Percentiles rank a stretch among this genome's conserved stretches.
Evolutionary conservation across 2,113 vertebrate species (phyloP).

Genomic region (Chloebia gouldiae): DNA sequence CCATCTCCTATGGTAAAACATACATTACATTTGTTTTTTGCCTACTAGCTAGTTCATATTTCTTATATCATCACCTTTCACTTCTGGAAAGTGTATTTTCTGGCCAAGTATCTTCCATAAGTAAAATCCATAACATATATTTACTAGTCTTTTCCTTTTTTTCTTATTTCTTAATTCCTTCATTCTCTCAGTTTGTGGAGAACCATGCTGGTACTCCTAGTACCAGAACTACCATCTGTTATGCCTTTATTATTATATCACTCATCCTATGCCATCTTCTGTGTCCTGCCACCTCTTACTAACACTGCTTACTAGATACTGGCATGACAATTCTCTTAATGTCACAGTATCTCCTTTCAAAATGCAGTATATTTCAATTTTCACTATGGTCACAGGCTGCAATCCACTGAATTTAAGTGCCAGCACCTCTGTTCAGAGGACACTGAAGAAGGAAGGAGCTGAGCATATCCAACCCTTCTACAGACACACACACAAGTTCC

Average conservation of each 20-base stretch:
- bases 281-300: constrained; percentile 35
- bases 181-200: neutral
- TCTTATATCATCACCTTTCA: neutral
- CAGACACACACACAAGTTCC: neutral
- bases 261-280: constrained; percentile 1
- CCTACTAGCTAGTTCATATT: neutral
- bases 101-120: neutral
- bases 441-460: neutral
- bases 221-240: constrained; percentile 64
- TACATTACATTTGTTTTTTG: neutral
- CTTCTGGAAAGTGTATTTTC: neutral
- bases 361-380: neutral
- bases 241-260: constrained; percentile 31
- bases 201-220: constrained; percentile 10
- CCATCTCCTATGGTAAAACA: neutral
- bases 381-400: neutral
- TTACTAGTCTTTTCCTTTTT: neutral
- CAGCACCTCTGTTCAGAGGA: neutral
- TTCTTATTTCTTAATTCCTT: neutral
- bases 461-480: neutral
- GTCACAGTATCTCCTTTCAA: neutral
- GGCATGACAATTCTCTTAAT: neutral
- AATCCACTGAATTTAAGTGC: neutral
- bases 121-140: neutral
- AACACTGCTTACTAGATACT: constrained; percentile 11